A percentile compares a stretch with the other conserved stretches of the same genome.
Evolutionary conservation across 1,140 invertebrate species (phyloP).

Genomic region (Calliphora vicina): DNA sequence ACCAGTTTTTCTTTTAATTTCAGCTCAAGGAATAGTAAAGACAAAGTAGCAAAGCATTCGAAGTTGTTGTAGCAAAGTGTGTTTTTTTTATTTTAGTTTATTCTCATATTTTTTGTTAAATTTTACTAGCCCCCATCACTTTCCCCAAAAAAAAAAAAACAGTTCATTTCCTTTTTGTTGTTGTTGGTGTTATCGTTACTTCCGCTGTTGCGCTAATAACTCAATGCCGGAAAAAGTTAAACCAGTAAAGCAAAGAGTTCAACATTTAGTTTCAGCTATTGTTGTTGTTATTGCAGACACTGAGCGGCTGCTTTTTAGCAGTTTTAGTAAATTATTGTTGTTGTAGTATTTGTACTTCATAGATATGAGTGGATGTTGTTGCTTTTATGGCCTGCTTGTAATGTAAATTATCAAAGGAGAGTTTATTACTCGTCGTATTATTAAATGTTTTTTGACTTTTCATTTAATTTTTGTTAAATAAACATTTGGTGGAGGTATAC

Average conservation of each 20-base stretch:
- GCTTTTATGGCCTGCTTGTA: background rate
- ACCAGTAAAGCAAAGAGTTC: background rate
- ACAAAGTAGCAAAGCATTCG: background rate
- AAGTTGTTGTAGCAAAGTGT: background rate
- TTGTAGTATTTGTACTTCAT: background rate
- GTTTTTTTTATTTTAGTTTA: background rate
- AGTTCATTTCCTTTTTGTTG: slow-evolving; percentile 11
- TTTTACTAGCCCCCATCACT: background rate
- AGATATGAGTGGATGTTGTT: background rate
- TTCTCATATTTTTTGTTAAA: background rate
- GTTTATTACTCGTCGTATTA: background rate
- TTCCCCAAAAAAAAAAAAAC: background rate
- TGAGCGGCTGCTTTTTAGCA: background rate
- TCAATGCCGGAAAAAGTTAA: slow-evolving; percentile 22
- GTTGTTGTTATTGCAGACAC: no score
- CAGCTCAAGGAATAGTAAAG: background rate
- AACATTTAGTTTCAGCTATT: no score
- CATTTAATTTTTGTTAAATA: background rate
- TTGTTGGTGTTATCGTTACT: slow-evolving; percentile 19
- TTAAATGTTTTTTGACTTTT: background rate
- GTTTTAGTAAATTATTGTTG: background rate
- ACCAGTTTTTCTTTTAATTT: background rate
- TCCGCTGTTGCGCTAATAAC: slow-evolving; percentile 26
- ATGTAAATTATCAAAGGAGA: background rate
- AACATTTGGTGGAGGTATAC: no score